Percentiles rank a stretch among this genome's conserved stretches.
These are phyloP conservation scores for Spilosoma lubricipeda DNA, from an alignment of 2,888 invertebrate species.

Conservation along the genomic window DNA sequence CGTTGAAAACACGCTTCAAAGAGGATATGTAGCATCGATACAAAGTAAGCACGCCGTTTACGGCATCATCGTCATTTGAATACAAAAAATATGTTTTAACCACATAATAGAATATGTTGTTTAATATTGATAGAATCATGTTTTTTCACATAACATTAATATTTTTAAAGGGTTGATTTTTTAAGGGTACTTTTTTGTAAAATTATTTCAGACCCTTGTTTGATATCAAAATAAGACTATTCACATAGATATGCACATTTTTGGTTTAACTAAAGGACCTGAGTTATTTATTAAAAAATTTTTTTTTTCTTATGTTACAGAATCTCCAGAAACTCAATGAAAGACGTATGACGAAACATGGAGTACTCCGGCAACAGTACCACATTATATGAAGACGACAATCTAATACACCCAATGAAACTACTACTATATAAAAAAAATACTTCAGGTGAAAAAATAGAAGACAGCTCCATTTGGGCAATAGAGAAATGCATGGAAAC, in stretches of 20 bases:
- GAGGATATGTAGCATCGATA: not conserved
- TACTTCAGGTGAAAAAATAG: slow-evolving; percentile 50
- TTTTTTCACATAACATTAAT: not conserved
- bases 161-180: not conserved
- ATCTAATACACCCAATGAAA: slow-evolving; percentile 58
- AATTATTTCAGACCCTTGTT: not conserved
- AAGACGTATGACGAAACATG: slow-evolving; percentile 82
- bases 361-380: slow-evolving; percentile 79
- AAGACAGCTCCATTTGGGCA: slow-evolving; percentile 65
- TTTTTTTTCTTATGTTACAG: slow-evolving; percentile 65
- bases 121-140: not conserved
- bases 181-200: not conserved
- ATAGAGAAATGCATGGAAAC: slow-evolving; percentile 72
- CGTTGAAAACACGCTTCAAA: not conserved
- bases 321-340: slow-evolving; percentile 42
- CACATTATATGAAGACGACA: slow-evolving; percentile 75
- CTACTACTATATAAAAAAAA: slow-evolving; percentile 61
- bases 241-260: not conserved
- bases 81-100: not conserved
- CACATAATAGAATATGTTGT: not conserved
- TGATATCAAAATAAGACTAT: not conserved
- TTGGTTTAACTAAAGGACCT: not conserved
- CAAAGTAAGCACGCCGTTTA: not conserved
- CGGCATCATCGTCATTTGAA: not conserved
- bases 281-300: not conserved